These are phyloP conservation scores for Eremobia ochroleuca DNA, from an alignment of 2,888 invertebrate species.

Conservation along the genomic window DNA sequence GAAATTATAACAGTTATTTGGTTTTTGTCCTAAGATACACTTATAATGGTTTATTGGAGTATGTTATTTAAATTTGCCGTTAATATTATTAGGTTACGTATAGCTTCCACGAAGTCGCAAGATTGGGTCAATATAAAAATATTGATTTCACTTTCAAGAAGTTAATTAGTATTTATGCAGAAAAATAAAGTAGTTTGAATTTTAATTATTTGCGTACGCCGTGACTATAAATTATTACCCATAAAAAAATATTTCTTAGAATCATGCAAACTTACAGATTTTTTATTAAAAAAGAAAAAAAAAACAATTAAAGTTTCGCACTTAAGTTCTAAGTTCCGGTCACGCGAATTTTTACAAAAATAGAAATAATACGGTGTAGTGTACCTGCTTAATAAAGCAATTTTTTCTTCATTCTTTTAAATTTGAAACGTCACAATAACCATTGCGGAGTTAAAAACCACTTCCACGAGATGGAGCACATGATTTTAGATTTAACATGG, in stretches of 20 bases:
- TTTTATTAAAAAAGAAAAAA: not conserved
- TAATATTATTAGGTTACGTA: not conserved
- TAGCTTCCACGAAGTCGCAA: not conserved
- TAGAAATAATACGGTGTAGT: not conserved
- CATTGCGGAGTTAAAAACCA: slow-evolving; percentile 63
- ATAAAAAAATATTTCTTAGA: not conserved
- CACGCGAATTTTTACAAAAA: slow-evolving; percentile 28
- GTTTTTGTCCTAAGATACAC: slow-evolving; percentile 32
- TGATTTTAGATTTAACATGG: slow-evolving; percentile 85
- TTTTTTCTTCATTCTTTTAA: not conserved
- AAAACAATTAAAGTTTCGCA: not conserved
- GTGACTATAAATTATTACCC: not conserved
- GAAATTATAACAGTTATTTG: slow-evolving; percentile 44
- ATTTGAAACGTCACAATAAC: slow-evolving; percentile 37
- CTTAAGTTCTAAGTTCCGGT: not conserved
- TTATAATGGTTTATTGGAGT: slow-evolving; percentile 17
- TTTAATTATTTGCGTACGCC: not conserved
- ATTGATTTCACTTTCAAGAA: not conserved
- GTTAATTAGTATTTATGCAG: not conserved
- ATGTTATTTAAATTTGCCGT: slow-evolving; percentile 26
- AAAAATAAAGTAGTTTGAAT: not conserved
- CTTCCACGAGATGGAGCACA: slow-evolving; percentile 79
- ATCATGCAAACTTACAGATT: not conserved
- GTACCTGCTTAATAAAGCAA: not conserved
- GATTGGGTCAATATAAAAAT: not conserved